These are phyloP conservation scores for Camelus bactrianus DNA, from an alignment of 2,113 vertebrate species.

Conservation along the genomic window DNA sequence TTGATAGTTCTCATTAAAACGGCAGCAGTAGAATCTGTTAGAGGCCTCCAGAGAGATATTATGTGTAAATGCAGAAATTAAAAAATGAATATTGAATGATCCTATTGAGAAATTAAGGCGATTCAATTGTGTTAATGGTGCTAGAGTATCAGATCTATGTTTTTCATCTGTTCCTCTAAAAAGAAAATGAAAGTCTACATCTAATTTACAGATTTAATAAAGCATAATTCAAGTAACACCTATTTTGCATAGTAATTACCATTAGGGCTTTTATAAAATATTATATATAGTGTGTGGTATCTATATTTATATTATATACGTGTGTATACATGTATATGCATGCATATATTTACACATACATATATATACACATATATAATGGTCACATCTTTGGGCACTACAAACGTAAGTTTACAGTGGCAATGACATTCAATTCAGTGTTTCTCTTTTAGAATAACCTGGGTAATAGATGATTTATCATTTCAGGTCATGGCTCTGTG, in stretches of 20 bases:
- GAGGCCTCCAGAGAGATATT: slow-evolving; percentile 85
- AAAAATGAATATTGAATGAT: slow-evolving; percentile 90
- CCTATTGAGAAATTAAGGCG: slow-evolving; percentile 86
- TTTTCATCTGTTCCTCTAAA: slow-evolving; percentile 83
- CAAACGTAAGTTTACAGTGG: neutral
- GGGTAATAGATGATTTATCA: neutral
- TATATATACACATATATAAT: neutral
- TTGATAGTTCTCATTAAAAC: slow-evolving; percentile 89
- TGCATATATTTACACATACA: neutral
- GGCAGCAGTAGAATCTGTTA: slow-evolving; percentile 82
- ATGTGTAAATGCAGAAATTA: slow-evolving; percentile 88
- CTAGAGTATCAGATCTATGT: slow-evolving; percentile 82
- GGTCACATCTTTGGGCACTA: neutral
- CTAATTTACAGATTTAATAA: slow-evolving; percentile 82
- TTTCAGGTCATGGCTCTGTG: neutral
- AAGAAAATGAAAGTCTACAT: slow-evolving; percentile 78
- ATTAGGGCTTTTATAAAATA: slow-evolving; percentile 7
- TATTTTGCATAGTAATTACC: slow-evolving; percentile 72
- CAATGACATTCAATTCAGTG: neutral
- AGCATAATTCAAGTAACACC: slow-evolving; percentile 68
- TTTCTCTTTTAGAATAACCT: neutral
- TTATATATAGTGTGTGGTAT: neutral
- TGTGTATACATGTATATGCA: neutral
- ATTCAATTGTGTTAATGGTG: slow-evolving; percentile 84
- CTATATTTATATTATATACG: neutral